phyloP scores from a whole-genome alignment of 2,113 vertebrate genomes.

The Dasyornis broadbenti region DNA sequence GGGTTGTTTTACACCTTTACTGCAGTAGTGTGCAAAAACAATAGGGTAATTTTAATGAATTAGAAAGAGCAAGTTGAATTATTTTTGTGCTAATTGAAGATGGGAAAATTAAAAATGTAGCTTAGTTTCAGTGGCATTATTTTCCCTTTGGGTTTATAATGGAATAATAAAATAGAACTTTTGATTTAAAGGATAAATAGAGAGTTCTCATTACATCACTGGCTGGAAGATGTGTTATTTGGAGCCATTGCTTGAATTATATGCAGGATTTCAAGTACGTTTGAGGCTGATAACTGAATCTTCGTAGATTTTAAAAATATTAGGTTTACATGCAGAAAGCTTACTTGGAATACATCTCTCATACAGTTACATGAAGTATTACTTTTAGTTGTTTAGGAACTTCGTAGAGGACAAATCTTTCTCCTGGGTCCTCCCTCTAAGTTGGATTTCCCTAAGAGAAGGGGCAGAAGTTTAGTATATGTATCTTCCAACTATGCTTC shows the following conservation, averaged over 20 bases:
- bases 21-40: not conserved
- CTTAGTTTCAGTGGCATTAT: slow-evolving; percentile 39
- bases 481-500: not conserved
- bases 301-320: not conserved
- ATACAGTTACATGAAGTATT: not conserved
- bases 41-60: not conserved
- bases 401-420: not conserved
- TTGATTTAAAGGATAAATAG: slow-evolving; percentile 62
- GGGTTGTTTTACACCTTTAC: not conserved
- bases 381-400: not conserved
- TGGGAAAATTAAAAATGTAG: slow-evolving; percentile 9
- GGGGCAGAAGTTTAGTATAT: not conserved
- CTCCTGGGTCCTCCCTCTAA: not conserved
- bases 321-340: not conserved
- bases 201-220: not conserved
- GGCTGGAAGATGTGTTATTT: not conserved
- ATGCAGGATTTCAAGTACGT: not conserved
- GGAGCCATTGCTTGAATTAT: not conserved
- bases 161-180: slow-evolving; percentile 52
- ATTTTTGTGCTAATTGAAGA: not conserved
- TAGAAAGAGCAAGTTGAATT: not conserved
- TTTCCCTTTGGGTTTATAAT: slow-evolving; percentile 30
- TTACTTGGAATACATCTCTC: not conserved
- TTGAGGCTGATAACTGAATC: not conserved
- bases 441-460: not conserved